Evolutionary conservation across 2,113 vertebrate species (phyloP), one percentile per base, ranked within the genome.

Genomic region (Silurus glanis): DNA sequence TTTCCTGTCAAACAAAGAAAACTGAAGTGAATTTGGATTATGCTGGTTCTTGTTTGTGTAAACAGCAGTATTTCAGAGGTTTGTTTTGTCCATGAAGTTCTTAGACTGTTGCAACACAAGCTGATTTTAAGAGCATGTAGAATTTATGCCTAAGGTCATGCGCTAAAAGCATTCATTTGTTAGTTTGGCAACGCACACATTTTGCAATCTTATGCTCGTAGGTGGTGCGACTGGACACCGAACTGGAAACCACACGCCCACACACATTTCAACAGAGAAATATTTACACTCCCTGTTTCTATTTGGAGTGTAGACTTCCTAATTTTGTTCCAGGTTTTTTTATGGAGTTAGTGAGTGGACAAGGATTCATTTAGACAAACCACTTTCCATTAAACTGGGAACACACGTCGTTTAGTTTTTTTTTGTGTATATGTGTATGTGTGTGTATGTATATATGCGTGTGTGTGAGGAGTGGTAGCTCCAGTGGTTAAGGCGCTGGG

Each of bases 241-340:
- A 0, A 71, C 28, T 71, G 67, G 25, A 37, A 19, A 83, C n/a
- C 9, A 83, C 16, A 83, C 23, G 53, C 45, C 59, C 47, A 53
- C 47, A 17, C 47, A 55, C 10, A 67, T 67, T 82, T 67, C 81
- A 67, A n/a, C 47, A 75, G 62, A 25, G 51, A 82, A 79, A 80
- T 80, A 80, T 59, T 28, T 25, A 58, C 59, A 28, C 76, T 80
- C 76, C 16, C 16, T 53, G 81, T 53, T 67, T 51, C 81, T 67
- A 19, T 55, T 67, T 9, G 19, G 2, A 51, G 21, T 51, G 53
- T 67, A 13, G 25, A 53, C 12, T 56, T 83, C 14, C 66, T 71
- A 58, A 56, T 14, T 53, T 19, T 83, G 45, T 72, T 72, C 66
- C 53, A 83, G 53, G 51, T 69, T 76, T 53, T 25, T 72, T 37